phyloP scores from a whole-genome alignment of 2,888 invertebrate genomes.

The Colletes collaris region DNA sequence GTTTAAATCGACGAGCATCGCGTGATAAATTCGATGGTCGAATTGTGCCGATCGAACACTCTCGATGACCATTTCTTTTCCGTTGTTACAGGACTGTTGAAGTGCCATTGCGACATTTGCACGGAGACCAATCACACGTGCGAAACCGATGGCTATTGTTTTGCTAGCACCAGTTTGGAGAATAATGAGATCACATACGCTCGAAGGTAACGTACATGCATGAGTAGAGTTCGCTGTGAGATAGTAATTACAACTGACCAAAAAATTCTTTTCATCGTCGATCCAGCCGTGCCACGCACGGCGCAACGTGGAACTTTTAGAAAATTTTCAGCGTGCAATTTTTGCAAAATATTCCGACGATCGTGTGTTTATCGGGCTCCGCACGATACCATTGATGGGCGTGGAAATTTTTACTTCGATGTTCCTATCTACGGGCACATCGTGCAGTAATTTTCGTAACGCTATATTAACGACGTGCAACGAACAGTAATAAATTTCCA shows the following conservation, averaged over 20 bases:
- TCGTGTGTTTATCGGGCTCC: background rate
- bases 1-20: too few relatives aligned
- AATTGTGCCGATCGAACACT: background rate
- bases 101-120: conserved; percentile 94
- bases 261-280: conserved; percentile 5
- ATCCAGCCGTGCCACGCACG: conserved; percentile 8
- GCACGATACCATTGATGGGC: background rate
- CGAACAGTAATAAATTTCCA: conserved; percentile 16
- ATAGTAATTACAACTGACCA: conserved; percentile 24
- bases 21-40: background rate
- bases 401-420: background rate
- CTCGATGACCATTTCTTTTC: background rate
- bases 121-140: conserved; percentile 90
- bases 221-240: conserved; percentile 19
- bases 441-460: conserved; percentile 1
- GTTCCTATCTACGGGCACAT: background rate
- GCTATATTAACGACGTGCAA: background rate
- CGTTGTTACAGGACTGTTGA: conserved; percentile 87
- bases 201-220: conserved; percentile 87
- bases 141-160: conserved; percentile 95
- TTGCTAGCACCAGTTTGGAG: conserved; percentile 89
- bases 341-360: background rate
- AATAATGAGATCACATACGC: conserved; percentile 86
- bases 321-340: too few relatives aligned
- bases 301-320: too few relatives aligned